Evolutionary conservation across 2,797 vertebrate species (phyloP).

Genomic region (Euthynnus affinis): DNA sequence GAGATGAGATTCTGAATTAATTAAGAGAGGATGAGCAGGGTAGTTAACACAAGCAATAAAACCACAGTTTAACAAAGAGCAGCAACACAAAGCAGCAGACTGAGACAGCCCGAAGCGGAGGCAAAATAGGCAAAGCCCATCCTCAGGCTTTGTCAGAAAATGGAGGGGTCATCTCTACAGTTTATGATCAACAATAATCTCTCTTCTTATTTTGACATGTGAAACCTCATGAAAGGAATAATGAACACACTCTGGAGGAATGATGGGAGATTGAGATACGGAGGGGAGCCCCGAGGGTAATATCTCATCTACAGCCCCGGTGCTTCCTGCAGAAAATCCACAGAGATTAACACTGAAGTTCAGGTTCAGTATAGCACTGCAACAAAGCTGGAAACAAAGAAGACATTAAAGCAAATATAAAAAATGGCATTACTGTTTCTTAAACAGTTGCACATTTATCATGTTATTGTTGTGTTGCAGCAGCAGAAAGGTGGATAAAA

Average conservation of each 20-base stretch:
- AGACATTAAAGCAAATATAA: no score
- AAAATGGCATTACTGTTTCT: neutral
- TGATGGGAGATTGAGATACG: neutral
- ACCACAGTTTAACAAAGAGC: neutral
- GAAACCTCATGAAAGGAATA: neutral
- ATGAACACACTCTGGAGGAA: neutral
- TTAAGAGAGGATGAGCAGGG: neutral
- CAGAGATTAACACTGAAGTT: no score
- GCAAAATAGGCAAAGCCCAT: neutral
- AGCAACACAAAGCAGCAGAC: neutral
- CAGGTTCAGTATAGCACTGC: neutral
- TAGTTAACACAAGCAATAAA: constrained; percentile 1
- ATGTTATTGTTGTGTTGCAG: constrained; percentile 31
- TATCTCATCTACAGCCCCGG: neutral
- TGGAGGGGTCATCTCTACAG: no score
- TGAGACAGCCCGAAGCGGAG: neutral
- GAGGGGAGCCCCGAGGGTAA: neutral
- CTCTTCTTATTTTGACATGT: neutral
- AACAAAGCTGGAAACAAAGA: neutral
- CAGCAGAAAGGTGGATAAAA: constrained; percentile 35
- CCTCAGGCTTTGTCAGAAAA: no score
- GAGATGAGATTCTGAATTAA: neutral
- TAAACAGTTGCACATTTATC: constrained; percentile 26
- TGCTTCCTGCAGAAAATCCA: neutral
- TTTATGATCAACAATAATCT: neutral